These are phyloP conservation scores for Camponotus floridanus DNA, from an alignment of 1,140 invertebrate genomes.

Conservation along the genomic window DNA sequence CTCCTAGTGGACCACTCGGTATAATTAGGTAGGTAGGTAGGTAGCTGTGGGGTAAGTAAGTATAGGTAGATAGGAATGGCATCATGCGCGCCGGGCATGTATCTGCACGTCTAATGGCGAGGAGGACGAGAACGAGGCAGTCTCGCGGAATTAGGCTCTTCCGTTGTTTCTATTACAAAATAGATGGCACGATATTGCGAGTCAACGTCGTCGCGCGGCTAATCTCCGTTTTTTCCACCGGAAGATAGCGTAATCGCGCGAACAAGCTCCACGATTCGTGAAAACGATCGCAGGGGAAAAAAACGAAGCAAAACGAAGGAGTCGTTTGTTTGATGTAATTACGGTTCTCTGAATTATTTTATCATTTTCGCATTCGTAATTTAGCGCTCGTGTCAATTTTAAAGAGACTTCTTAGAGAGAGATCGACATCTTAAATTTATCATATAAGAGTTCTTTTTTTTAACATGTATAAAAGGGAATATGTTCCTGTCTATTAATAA, in stretches of 20 bases:
- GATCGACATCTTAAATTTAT: neutral
- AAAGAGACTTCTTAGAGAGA: no score
- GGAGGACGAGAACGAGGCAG: conserved; percentile 74
- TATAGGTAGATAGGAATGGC: conserved; percentile 80
- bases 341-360: neutral
- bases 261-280: conserved; percentile 38
- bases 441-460: neutral
- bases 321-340: neutral
- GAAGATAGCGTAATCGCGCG: conserved; percentile 56
- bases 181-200: conserved; percentile 84
- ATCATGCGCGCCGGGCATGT: conserved; percentile 71
- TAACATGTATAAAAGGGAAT: neutral
- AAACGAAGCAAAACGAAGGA: conserved; percentile 19
- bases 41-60: conserved; percentile 72
- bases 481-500: neutral
- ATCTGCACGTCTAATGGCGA: conserved; percentile 75
- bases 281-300: conserved; percentile 22
- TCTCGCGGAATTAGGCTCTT: conserved; percentile 85
- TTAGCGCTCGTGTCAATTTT: neutral
- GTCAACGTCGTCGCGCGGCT: conserved; percentile 71
- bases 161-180: conserved; percentile 87
- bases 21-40: conserved; percentile 82
- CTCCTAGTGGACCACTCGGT: conserved; percentile 84
- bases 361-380: neutral
- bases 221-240: conserved; percentile 72